A percentile compares a stretch with the other conserved stretches of the same genome.
These are phyloP conservation scores for Xiphophorus hellerii DNA, from an alignment of 2,113 vertebrate species.

Conservation along the genomic window DNA sequence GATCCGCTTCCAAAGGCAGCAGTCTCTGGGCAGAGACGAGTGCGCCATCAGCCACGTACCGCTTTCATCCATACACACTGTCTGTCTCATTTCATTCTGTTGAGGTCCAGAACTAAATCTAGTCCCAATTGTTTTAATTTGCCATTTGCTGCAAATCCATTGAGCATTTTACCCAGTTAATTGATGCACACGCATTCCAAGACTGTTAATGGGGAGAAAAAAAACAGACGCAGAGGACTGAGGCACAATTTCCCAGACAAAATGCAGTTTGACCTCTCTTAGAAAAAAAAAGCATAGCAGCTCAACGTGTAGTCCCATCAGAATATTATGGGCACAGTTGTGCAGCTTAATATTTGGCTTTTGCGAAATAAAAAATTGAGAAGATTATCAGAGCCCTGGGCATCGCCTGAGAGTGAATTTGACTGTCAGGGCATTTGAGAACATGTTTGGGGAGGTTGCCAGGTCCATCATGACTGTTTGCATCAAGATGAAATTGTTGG, in stretches of 20 bases:
- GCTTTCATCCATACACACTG: constrained; percentile 11
- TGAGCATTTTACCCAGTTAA: constrained; percentile 37
- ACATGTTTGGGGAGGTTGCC: constrained; percentile 27
- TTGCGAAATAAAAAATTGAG: constrained; percentile 3
- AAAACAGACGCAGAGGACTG: neutral
- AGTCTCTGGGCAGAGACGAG: constrained; percentile 44
- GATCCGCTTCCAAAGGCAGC: constrained; percentile 51
- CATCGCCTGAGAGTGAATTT: neutral
- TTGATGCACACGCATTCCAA: constrained; percentile 24
- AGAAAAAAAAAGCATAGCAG: neutral
- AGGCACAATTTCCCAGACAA: constrained; percentile 4
- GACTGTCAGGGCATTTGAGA: constrained; percentile 24
- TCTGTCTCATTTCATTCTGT: constrained; percentile 19
- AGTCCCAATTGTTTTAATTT: constrained; percentile 53
- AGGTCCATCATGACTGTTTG: constrained; percentile 38
- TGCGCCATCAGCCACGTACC: constrained; percentile 20
- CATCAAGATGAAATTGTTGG: constrained; percentile 37
- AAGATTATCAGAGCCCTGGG: constrained; percentile 18
- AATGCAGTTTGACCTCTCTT: neutral
- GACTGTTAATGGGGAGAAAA: constrained; percentile 1
- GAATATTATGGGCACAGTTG: constrained; percentile 1
- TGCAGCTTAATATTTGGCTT: neutral
- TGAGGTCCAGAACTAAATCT: constrained; percentile 24
- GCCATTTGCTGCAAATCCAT: constrained; percentile 40
- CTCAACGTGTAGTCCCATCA: neutral